These are phyloP conservation scores for Desoria tigrina DNA, from an alignment of 2,888 invertebrate genomes.

Conservation along the genomic window DNA sequence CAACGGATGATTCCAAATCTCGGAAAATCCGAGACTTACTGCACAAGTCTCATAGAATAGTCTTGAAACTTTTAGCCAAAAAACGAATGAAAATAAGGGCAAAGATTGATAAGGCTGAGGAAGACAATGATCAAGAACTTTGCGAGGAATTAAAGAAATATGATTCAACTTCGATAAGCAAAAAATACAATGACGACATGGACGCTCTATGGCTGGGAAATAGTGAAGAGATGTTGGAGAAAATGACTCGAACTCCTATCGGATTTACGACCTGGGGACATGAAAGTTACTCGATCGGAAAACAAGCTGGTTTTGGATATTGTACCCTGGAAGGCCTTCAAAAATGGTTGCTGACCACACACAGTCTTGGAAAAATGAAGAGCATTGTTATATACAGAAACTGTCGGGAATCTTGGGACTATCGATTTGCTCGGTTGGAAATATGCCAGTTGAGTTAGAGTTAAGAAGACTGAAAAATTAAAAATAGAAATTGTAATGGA, in stretches of 20 bases:
- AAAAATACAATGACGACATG: conserved; percentile 40
- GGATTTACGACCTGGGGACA: conserved; percentile 42
- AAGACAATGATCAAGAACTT: background rate
- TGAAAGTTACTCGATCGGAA: conserved; percentile 40
- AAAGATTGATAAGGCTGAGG: background rate
- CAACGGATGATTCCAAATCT: conserved; percentile 65
- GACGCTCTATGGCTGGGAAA: conserved; percentile 37
- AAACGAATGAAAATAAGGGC: conserved; percentile 43
- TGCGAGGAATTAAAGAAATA: background rate
- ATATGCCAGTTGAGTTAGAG: conserved; percentile 11
- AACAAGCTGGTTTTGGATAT: conserved; percentile 42
- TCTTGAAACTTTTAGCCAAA: conserved; percentile 52
- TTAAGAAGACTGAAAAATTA: no score
- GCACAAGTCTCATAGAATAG: conserved; percentile 63
- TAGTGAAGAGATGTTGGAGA: conserved; percentile 7
- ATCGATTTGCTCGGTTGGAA: conserved; percentile 29
- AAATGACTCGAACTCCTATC: conserved; percentile 31
- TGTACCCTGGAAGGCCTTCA: conserved; percentile 20
- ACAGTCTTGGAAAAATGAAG: no score
- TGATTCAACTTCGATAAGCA: conserved; percentile 27
- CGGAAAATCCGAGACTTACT: conserved; percentile 63
- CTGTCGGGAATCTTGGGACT: conserved; percentile 30
- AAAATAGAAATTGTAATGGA: no score
- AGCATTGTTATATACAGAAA: conserved; percentile 31
- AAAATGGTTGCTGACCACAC: conserved; percentile 1